These are phyloP conservation scores for Burhinus bistriatus DNA, from an alignment of 2,113 vertebrate species.

Conservation along the genomic window DNA sequence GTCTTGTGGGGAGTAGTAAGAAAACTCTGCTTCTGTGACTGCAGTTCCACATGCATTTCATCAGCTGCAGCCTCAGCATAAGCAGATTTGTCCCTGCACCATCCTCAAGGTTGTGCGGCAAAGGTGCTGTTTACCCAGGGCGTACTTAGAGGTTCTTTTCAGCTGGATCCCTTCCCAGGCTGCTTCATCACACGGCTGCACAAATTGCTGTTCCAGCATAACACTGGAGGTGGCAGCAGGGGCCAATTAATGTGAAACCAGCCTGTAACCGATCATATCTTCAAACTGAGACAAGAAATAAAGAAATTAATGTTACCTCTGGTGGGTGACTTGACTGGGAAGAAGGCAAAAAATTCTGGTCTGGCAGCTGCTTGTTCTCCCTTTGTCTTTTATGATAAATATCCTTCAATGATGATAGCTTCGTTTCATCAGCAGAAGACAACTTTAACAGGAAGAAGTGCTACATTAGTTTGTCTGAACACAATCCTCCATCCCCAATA, in stretches of 20 bases:
- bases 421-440: constrained; percentile 68
- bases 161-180: constrained; percentile 18
- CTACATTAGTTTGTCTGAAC: neutral
- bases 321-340: constrained; percentile 77
- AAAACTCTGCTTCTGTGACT: neutral
- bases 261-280: neutral
- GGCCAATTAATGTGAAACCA: neutral
- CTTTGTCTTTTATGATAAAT: constrained; percentile 87
- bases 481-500: neutral
- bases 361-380: constrained; percentile 71
- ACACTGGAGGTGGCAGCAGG: constrained; percentile 55
- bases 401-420: constrained; percentile 82
- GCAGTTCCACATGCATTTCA: neutral
- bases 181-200: neutral
- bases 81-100: neutral
- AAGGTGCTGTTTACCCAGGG: neutral
- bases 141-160: neutral
- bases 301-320: constrained; percentile 75
- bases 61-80: neutral
- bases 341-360: constrained; percentile 68
- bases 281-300: neutral
- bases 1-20: neutral
- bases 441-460: constrained; percentile 65
- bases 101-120: constrained; percentile 24
- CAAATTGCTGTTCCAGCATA: neutral